Base-by-base conservation (phyloP, 2,113 vertebrate species). In the Oncorhynchus tshawytscha region DNA sequence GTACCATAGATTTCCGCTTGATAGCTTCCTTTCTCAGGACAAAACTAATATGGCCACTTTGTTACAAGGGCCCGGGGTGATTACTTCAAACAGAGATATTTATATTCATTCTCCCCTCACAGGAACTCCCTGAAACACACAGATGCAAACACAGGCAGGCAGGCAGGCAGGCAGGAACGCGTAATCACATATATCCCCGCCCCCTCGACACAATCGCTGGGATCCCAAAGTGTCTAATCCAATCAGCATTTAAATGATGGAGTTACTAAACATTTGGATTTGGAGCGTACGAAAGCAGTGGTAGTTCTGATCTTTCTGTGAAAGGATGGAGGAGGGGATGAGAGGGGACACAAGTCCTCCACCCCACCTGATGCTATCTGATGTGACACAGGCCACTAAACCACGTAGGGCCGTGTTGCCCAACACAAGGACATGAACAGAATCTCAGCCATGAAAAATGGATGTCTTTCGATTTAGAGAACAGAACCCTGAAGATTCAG, bases 1-100 rank as follows among this genome's bases (percentile, higher is more conserved):
- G 79, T 16, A 62, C n/a, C 82, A 89, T 91, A 80, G 90, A 92
- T 91, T 91, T 86, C 57, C 73, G 78, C 76, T 88, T 89, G 86
- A 90, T 88, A 79, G 74, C 68, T 88, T 77, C 76, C 78, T 75
- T 85, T 89, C 75, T 81, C 49, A 2, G 77, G 77, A 74, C 1
- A 79, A 59, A 80, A 45, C 9, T 45, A 45, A 45, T 45, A 45
- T 3, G 9, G 39, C 39, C 39, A 45, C 39, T 11, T 9, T 45
- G 39, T 12, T 45, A 45, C 9, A 45, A 45, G 9, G 39, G 39
- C 39, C 8, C 78, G 77, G 84, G 87, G 39, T 45, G 39, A 11
- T 85, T 71, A 72, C 79, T 82, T 84, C 74, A 13, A 68, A 31
- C 69, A 66, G 73, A 76, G 73, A 85, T 78, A 82, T 88, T 82